Evolutionary conservation across 2,888 invertebrate species (phyloP).

Genomic region (Morpho deidamia): DNA sequence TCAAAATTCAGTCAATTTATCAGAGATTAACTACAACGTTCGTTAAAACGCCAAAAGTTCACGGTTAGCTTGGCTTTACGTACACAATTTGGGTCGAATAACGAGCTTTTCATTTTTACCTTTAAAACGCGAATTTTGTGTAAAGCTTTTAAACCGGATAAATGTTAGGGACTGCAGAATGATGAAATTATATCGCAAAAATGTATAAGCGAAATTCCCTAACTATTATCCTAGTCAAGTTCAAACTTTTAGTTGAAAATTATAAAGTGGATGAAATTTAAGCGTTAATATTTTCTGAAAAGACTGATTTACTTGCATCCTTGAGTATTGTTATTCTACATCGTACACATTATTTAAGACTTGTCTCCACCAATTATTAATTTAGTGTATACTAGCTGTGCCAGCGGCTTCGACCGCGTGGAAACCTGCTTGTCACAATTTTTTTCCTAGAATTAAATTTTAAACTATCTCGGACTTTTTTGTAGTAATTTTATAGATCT

Average conservation of each 20-base stretch:
- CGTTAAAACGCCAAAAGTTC: constrained; percentile 48
- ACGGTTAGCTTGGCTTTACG: constrained; percentile 44
- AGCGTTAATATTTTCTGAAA: too few species aligned
- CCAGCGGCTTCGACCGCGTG: too few species aligned
- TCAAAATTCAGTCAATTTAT: constrained; percentile 28
- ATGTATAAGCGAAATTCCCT: constrained; percentile 31
- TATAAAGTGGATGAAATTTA: background rate
- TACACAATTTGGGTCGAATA: constrained; percentile 47
- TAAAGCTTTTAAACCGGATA: constrained; percentile 38
- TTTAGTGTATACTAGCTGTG: too few species aligned
- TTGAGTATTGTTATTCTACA: too few species aligned
- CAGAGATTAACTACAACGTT: constrained; percentile 37
- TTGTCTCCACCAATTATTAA: too few species aligned
- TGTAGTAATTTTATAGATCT: too few species aligned
- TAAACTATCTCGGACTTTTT: too few species aligned
- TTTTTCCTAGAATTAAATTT: too few species aligned
- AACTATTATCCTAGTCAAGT: constrained; percentile 30
- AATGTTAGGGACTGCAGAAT: constrained; percentile 33
- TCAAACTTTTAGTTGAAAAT: background rate
- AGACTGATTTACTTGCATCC: too few species aligned
- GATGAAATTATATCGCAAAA: constrained; percentile 42
- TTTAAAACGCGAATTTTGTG: constrained; percentile 44
- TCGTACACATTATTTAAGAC: too few species aligned
- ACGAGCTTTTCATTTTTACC: constrained; percentile 46
- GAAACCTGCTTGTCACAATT: too few species aligned